These are phyloP conservation scores for Nyctereutes procyonoides DNA, from an alignment of 2,113 vertebrate species.

Conservation along the genomic window DNA sequence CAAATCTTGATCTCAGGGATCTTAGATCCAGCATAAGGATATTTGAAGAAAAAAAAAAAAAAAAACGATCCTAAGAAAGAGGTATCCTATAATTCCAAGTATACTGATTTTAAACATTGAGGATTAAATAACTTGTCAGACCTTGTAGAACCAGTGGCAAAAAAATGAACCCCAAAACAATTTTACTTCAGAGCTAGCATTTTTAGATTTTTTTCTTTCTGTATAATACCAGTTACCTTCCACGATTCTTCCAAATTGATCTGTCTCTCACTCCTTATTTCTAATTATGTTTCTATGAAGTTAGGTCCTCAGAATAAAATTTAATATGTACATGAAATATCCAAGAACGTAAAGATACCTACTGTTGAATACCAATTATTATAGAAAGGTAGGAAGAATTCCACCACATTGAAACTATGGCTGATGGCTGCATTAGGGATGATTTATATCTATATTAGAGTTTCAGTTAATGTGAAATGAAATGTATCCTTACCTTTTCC, in stretches of 20 bases:
- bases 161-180: background rate
- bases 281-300: conserved; percentile 50
- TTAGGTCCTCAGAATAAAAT: conserved; percentile 51
- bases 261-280: conserved; percentile 7
- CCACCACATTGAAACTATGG: conserved; percentile 15
- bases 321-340: conserved; percentile 63
- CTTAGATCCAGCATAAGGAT: background rate
- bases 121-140: background rate
- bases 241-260: background rate
- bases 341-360: conserved; percentile 49
- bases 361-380: conserved; percentile 46
- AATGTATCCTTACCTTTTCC: conserved; percentile 46
- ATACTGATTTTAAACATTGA: background rate
- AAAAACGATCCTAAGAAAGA: background rate
- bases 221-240: background rate
- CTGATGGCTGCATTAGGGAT: conserved; percentile 42
- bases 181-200: background rate
- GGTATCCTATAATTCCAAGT: background rate
- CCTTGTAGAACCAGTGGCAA: background rate
- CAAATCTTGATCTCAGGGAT: background rate
- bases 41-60: background rate
- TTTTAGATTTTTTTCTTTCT: background rate
- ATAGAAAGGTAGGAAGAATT: background rate
- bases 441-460: conserved; percentile 26
- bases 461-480: conserved; percentile 59